A percentile compares a stretch with the other conserved stretches of the same genome.
Conservation (phyloP, 2,888 invertebrate genomes). For the Andrena praecox region DNA sequence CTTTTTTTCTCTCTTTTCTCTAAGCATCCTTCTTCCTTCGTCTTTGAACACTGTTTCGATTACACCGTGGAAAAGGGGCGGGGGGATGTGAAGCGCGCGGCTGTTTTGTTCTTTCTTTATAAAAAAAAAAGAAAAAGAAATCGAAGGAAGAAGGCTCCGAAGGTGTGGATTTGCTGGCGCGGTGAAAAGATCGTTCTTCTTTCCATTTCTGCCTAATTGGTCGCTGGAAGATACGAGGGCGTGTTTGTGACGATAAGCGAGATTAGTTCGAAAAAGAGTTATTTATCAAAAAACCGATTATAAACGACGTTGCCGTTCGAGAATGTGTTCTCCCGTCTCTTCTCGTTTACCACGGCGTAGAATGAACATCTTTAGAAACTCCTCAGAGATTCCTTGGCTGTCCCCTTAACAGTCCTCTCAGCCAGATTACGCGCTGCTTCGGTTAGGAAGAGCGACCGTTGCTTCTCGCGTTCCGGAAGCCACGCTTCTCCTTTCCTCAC, state of each 20-base stretch:
- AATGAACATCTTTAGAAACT: constrained; percentile 49
- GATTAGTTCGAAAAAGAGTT: constrained; percentile 77
- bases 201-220: constrained; percentile 57
- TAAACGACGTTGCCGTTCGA: constrained; percentile 73
- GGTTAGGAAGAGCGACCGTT: constrained; percentile 53
- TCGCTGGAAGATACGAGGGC: constrained; percentile 70
- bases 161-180: constrained; percentile 31
- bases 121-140: background rate
- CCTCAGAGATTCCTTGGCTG: constrained; percentile 36
- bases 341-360: constrained; percentile 45
- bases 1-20: constrained; percentile 32
- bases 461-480: constrained; percentile 65
- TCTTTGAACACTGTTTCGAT: constrained; percentile 26
- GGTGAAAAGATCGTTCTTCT: constrained; percentile 38
- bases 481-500: constrained; percentile 35
- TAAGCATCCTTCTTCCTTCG: constrained; percentile 57
- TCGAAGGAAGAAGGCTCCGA: constrained; percentile 65
- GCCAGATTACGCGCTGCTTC: constrained; percentile 55
- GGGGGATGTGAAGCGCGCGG: background rate
- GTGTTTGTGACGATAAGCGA: constrained; percentile 72
- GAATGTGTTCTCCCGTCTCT: constrained; percentile 41
- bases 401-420: constrained; percentile 31
- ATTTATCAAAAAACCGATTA: constrained; percentile 77
- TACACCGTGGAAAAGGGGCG: background rate
- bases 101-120: background rate